phyloP scores from a whole-genome alignment of 2,113 vertebrate genomes.

The Aepyceros melampus region DNA sequence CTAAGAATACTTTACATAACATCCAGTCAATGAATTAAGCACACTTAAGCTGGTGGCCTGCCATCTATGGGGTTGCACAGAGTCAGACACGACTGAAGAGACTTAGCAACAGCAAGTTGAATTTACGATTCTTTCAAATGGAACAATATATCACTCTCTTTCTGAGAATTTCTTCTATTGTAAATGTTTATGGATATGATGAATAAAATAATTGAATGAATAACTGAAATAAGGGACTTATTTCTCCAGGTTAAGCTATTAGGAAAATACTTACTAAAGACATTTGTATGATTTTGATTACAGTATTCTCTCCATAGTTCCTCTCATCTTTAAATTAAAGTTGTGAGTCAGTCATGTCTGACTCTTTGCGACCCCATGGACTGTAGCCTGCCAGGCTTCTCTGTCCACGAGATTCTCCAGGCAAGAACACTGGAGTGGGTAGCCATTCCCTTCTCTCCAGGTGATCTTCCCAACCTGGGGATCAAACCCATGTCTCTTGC shows the following conservation, averaged over 20 bases:
- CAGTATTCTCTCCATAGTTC: neutral
- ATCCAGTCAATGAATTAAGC: neutral
- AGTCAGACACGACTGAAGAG: too few species aligned
- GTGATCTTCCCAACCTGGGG: neutral
- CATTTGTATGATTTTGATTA: neutral
- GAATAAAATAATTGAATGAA: neutral
- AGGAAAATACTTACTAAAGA: neutral
- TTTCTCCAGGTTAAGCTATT: neutral
- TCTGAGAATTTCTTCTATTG: neutral
- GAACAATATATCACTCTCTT: neutral
- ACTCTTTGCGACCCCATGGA: neutral
- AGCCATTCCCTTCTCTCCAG: neutral
- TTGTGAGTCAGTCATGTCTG: neutral
- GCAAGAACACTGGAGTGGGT: neutral
- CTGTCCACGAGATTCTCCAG: neutral
- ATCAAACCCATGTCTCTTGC: neutral
- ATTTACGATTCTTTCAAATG: neutral
- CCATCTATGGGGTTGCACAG: too few species aligned
- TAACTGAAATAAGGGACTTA: neutral
- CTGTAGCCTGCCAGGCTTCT: neutral
- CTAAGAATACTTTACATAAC: slow-evolving; percentile 9
- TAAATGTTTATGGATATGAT: neutral
- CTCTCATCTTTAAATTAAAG: neutral
- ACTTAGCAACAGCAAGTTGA: neutral
- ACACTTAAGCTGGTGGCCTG: neutral